Evolutionary conservation across 2,797 vertebrate species (phyloP), one percentile per base, ranked within the genome.

Genomic region (Carduelis carduelis): DNA sequence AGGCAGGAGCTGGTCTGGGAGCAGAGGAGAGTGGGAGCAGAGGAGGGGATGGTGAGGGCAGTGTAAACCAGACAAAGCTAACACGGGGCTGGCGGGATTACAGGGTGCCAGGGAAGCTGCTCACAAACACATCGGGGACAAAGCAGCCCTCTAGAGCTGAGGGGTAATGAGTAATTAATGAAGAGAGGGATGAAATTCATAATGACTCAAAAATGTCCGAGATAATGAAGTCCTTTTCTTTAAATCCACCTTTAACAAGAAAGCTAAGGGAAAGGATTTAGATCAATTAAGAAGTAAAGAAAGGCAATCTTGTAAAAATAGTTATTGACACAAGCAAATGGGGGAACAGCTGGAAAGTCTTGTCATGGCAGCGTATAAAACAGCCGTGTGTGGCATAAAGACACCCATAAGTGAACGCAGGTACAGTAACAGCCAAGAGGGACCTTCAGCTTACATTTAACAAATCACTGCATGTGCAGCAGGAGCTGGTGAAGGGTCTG

Each of bases 171-270:
- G 96, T 97, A 97, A 97, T 97, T 98, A 98, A 97, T 90, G 91
- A 98, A 95, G 88, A 97, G 89, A 95, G 65, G 74, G 96, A 95
- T 97, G 97, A 97, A 96, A 98, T 97, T 97, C 96, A 97, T 98
- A 97, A 98, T 97, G 97, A 97, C 91, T 97, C 91, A 93, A 97
- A 98, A 98, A 97, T 66, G 97, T 95, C 95, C 13, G 13, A 97
- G 97, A 98, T 98, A 98, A 98, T 97, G 98, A 98, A 97, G 97
- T 97, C 90, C 97, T 96, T 64, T 77, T 94, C 97, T 97, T 97
- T 97, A 98, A 98, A 98, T 98, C 64, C 95, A 97, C 95, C 96
- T 96, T 98, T 98, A 98, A 98, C 97, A 98, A 97, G 98, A 98
- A 98, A 98, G 98, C 95, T 78, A 94, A 97, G 97, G 96, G 97